Percentiles rank a stretch among this genome's conserved stretches.
phyloP scores from a whole-genome alignment of 2,888 invertebrate genomes.

The Agonopterix heracliana region DNA sequence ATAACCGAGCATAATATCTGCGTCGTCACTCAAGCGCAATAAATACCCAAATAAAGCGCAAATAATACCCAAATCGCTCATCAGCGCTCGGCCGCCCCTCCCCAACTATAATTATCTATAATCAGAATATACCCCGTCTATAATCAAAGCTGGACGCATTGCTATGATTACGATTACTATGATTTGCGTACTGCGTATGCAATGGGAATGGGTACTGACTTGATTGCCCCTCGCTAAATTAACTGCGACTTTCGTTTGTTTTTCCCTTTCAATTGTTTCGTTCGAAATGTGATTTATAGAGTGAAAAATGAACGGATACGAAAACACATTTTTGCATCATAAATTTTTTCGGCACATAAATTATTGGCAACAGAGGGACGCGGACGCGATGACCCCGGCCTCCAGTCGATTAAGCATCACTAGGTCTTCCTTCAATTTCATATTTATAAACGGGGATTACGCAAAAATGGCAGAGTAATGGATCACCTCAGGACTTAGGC shows the following conservation, averaged over 20 bases:
- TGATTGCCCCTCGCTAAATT: conserved; percentile 32
- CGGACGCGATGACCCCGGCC: conserved; percentile 61
- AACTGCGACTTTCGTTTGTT: conserved; percentile 20
- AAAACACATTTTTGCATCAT: conserved; percentile 25
- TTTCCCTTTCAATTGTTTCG: conserved; percentile 11
- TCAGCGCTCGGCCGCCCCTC: conserved; percentile 53
- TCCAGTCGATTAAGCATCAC: conserved; percentile 75
- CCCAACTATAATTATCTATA: conserved; percentile 70
- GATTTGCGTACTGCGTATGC: conserved; percentile 22
- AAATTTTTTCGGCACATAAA: conserved; percentile 55
- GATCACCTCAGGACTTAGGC: conserved; percentile 72
- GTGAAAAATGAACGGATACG: conserved; percentile 1
- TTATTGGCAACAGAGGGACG: conserved; percentile 52
- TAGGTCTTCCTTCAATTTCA: conserved; percentile 74
- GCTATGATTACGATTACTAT: conserved; percentile 34
- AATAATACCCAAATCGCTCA: conserved; percentile 80
- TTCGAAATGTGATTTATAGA: conserved; percentile 7
- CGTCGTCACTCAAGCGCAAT: conserved; percentile 76
- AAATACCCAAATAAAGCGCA: conserved; percentile 81
- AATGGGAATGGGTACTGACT: conserved; percentile 10
- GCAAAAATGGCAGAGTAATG: conserved; percentile 75
- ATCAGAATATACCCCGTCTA: conserved; percentile 25
- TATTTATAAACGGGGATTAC: conserved; percentile 76
- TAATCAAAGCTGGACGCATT: conserved; percentile 8
- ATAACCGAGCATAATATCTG: conserved; percentile 68